These are phyloP conservation scores for Stegodyphus mimosarum DNA, from an alignment of 1,140 invertebrate species.

Conservation along the genomic window DNA sequence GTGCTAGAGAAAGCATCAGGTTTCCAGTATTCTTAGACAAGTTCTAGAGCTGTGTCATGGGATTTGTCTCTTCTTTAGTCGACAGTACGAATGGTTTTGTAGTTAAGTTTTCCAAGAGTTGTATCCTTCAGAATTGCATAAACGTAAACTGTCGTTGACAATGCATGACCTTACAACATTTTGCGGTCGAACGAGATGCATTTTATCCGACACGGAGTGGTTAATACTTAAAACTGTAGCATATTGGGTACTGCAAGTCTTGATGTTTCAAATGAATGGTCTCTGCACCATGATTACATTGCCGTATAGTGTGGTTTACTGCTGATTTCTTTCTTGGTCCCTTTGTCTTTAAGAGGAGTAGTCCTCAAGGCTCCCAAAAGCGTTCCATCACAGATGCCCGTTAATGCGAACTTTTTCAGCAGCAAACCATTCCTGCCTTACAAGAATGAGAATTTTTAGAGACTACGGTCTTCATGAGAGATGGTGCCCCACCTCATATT, in stretches of 20 bases:
- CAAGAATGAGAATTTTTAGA: background rate
- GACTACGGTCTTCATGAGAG: background rate
- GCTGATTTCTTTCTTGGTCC: background rate
- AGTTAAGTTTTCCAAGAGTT: background rate
- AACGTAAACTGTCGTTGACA: background rate
- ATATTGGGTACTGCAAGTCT: background rate
- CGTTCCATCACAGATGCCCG: background rate
- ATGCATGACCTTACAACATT: background rate
- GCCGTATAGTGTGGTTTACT: background rate
- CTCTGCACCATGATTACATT: background rate
- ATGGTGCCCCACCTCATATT: too few relatives aligned
- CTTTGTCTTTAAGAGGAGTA: background rate
- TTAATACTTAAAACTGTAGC: background rate
- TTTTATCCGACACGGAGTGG: background rate
- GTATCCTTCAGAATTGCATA: background rate
- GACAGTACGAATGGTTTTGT: too few relatives aligned
- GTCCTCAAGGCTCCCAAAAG: background rate
- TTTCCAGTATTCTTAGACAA: background rate
- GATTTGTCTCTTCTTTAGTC: background rate
- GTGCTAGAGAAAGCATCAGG: too few relatives aligned
- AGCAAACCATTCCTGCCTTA: background rate
- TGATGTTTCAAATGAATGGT: background rate
- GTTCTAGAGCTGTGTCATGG: background rate
- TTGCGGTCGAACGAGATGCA: background rate
- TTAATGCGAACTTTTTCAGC: background rate